Evolutionary conservation across 2,797 vertebrate species (phyloP).

Genomic region (Peromyscus eremicus): DNA sequence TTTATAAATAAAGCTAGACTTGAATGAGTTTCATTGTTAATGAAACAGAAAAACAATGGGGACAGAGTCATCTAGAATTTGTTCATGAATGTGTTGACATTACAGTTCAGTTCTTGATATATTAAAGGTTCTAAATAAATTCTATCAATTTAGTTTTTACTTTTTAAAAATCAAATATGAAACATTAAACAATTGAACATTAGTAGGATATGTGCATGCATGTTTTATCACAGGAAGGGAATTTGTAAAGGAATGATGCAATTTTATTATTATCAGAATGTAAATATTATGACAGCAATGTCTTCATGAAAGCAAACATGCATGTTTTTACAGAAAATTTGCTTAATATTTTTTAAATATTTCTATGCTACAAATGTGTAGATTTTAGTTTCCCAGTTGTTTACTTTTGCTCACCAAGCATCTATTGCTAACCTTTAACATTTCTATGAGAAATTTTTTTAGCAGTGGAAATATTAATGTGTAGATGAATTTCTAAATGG

Average conservation of each 20-base stretch:
- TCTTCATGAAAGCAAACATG: background rate
- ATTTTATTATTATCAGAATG: background rate
- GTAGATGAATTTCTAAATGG: too few species aligned
- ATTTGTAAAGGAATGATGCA: background rate
- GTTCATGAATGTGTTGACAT: background rate
- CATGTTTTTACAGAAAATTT: background rate
- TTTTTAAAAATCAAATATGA: background rate
- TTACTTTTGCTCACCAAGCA: background rate
- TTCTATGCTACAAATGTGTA: background rate
- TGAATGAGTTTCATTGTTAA: background rate
- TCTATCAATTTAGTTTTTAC: background rate
- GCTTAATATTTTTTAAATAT: background rate
- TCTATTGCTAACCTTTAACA: background rate
- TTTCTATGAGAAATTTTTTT: background rate
- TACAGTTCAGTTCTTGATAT: background rate
- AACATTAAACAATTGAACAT: background rate
- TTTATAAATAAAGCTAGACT: background rate
- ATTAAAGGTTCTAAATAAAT: background rate
- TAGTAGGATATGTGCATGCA: background rate
- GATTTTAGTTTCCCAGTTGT: background rate
- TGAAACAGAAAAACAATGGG: background rate
- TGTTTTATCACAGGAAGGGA: background rate
- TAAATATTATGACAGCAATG: background rate
- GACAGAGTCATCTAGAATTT: background rate
- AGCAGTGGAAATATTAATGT: background rate